Conservation (phyloP, 37 sponge, comb jelly and placozoan genomes). For the Tethya wilhelma region DNA sequence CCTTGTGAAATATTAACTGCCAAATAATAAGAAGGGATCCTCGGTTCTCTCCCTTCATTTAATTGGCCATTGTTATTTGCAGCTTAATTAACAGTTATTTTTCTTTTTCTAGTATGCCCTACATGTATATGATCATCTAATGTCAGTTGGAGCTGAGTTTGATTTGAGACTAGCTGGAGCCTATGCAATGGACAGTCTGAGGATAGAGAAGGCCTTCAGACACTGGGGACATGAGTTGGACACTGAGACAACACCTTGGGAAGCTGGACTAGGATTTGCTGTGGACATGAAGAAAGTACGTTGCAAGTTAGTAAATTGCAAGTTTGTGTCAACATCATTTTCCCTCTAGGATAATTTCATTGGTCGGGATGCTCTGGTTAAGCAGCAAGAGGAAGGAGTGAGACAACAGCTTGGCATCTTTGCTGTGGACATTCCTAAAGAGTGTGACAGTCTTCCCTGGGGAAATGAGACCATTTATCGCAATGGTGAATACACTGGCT, state of each 20-base stretch:
- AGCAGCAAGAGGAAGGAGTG: conserved; percentile 57
- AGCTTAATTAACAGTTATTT: neutral
- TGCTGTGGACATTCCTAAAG: conserved; percentile 37
- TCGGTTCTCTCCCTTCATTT: too few relatives aligned
- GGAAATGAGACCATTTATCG: conserved; percentile 70
- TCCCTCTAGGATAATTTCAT: conserved; percentile 62
- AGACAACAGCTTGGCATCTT: conserved; percentile 44
- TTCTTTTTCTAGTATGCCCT: conserved; percentile 30
- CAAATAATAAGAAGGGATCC: too few relatives aligned
- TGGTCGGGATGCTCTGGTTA: conserved; percentile 71
- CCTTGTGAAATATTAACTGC: too few relatives aligned
- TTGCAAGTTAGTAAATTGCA: too few relatives aligned
- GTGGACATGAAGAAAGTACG: conserved; percentile 69
- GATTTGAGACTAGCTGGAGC: conserved; percentile 65
- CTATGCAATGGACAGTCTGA: conserved; percentile 77
- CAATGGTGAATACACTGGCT: conserved; percentile 62
- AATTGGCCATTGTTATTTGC: too few relatives aligned
- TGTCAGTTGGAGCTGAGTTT: conserved; percentile 51
- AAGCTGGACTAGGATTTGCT: conserved; percentile 74
- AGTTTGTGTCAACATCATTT: conserved; percentile 8
- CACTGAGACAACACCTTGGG: conserved; percentile 70
- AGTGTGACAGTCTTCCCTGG: conserved; percentile 27
- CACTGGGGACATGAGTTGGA: conserved; percentile 81
- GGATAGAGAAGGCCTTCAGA: conserved; percentile 75
- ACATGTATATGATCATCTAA: conserved; percentile 60